Evolutionary conservation across 1,140 invertebrate species (phyloP), one percentile per base, ranked within the genome.

Genomic region (Scaptomyza montana): DNA sequence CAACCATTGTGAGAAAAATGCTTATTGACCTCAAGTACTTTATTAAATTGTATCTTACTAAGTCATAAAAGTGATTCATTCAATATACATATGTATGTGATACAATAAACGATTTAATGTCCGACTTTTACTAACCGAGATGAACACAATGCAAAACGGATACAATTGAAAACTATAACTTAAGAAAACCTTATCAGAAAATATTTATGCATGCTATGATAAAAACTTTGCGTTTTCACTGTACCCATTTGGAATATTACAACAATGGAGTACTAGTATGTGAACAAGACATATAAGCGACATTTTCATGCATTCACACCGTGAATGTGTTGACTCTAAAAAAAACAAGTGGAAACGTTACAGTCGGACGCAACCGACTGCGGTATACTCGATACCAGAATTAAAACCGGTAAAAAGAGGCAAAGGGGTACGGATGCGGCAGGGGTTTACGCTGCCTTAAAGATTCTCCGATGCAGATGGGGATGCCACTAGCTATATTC

Each of bases 181-280:
- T 25, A 45, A 72, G 41, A 54, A 19, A 49, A 33, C 49, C 33
- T 61, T 60, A 54, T 53, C 69, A 13, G 63, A 19, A 54, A 59
- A 72, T 67, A 72, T 67, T 72, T 55, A 65, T 72, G 66, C 54
- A 39, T 41, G 47, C 43, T 53, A 54, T 66, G 57, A 19, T 49
- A 41, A 25, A 33, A 54, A 39, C 41, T 68, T 61, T 69, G 63
- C 57, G 46, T 59, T 53, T 49, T n/a, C n/a, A 33, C 41, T 49
- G 45, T 60, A 9, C 2, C 16, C 69, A 72, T 67, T 72, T 67
- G 10, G 39, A 60, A 72, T 60, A 72, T 72, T 72, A 66, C 68
- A 71, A 59, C 62, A 71, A 71, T 65, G 62, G 53, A 1, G 16
- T 16, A 16, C 16, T 1, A 51, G 68, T 45, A 5, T 30, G 68